phyloP scores from a whole-genome alignment of 2,113 vertebrate genomes.

The Paramormyrops kingsleyae region DNA sequence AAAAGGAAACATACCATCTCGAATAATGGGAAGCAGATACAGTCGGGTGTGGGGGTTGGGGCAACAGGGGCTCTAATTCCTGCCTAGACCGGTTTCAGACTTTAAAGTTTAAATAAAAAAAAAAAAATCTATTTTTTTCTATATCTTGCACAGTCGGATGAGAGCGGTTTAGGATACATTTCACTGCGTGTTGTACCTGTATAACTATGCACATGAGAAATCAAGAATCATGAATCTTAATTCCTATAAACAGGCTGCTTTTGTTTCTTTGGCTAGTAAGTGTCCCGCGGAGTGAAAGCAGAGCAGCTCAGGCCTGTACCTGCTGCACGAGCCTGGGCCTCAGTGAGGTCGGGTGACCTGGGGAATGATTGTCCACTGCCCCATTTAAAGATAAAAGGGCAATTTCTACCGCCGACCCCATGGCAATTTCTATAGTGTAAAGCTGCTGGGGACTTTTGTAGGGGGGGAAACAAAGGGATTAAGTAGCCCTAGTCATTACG shows the following conservation, averaged over 20 bases:
- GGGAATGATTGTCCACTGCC: slow-evolving; percentile 64
- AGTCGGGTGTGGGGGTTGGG: slow-evolving; percentile 23
- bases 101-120: too few species aligned
- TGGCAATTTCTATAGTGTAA: slow-evolving; percentile 40
- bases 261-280: slow-evolving; percentile 43
- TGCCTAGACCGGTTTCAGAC: too few species aligned
- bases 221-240: slow-evolving; percentile 16
- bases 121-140: too few species aligned
- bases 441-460: slow-evolving; percentile 41
- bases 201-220: too few species aligned
- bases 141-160: too few species aligned
- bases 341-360: slow-evolving; percentile 53
- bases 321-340: slow-evolving; percentile 39
- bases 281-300: slow-evolving; percentile 45
- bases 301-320: slow-evolving; percentile 29
- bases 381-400: slow-evolving; percentile 63
- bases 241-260: slow-evolving; percentile 64
- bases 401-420: slow-evolving; percentile 33
- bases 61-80: background rate
- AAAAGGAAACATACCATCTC: slow-evolving; percentile 59
- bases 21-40: slow-evolving; percentile 31
- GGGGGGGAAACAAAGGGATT: slow-evolving; percentile 55
- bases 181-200: too few species aligned
- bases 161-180: too few species aligned
- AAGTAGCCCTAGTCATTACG: slow-evolving; percentile 43